Evolutionary conservation across 1,140 invertebrate genomes (phyloP).

Genomic region (Lordiphosa collinella): DNA sequence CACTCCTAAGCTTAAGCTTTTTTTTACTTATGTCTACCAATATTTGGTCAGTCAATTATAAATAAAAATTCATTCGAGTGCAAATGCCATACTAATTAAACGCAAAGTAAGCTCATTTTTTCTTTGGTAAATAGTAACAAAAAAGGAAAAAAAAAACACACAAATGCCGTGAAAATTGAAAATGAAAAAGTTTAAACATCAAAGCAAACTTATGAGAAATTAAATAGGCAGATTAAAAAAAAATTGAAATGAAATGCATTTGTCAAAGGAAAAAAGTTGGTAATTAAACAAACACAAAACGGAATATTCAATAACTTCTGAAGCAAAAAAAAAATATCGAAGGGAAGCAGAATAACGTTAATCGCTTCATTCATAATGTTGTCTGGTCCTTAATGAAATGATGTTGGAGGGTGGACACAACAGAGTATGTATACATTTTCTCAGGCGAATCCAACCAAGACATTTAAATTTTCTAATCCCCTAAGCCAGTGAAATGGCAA

Average conservation of each 20-base stretch:
- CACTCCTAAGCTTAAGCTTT: too few relatives aligned
- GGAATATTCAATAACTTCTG: constrained; percentile 70
- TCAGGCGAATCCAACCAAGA: constrained; percentile 1
- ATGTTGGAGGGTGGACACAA: not conserved
- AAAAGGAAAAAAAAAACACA: constrained; percentile 5
- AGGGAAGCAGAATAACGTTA: constrained; percentile 48
- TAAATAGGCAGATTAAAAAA: constrained; percentile 70
- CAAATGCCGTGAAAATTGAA: constrained; percentile 37
- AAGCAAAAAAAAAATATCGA: constrained; percentile 5
- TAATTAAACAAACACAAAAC: constrained; percentile 77
- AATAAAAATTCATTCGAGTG: constrained; percentile 21
- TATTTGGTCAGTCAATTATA: not conserved
- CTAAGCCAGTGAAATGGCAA: constrained; percentile 35
- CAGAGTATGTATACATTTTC: not conserved
- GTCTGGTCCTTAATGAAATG: not conserved
- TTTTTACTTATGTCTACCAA: too few relatives aligned
- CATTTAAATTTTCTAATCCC: constrained; percentile 9
- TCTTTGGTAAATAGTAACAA: constrained; percentile 40
- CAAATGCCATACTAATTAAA: constrained; percentile 59
- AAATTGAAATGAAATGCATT: constrained; percentile 42
- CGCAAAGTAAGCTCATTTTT: constrained; percentile 48
- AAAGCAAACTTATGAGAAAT: constrained; percentile 66
- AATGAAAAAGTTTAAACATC: constrained; percentile 63
- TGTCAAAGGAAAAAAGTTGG: constrained; percentile 68
- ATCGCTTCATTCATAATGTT: constrained; percentile 47